Conservation (phyloP, 2,888 invertebrate genomes). For the Autographa pulchrina region DNA sequence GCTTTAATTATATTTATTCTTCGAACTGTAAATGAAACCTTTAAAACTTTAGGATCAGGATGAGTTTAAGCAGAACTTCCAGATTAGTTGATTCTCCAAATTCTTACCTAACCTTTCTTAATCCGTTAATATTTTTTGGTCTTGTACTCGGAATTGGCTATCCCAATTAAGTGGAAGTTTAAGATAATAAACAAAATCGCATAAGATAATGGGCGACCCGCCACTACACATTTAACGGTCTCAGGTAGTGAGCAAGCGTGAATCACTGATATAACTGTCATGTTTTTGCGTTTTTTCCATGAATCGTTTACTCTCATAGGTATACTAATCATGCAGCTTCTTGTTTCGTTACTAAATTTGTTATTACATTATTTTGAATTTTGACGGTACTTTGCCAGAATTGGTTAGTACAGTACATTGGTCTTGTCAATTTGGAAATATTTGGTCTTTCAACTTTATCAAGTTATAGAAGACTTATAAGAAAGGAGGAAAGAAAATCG, state of each 20-base stretch:
- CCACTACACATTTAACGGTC: constrained; percentile 79
- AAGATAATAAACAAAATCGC: constrained; percentile 35
- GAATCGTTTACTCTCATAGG: constrained; percentile 79
- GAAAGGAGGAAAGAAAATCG: not conserved
- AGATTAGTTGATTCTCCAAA: constrained; percentile 4
- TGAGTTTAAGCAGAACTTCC: not conserved
- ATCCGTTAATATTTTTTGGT: not conserved
- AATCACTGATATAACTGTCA: constrained; percentile 86
- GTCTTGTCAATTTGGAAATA: constrained; percentile 17
- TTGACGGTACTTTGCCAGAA: constrained; percentile 30
- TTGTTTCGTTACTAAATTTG: constrained; percentile 53
- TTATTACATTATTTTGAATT: constrained; percentile 33
- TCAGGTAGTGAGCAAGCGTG: constrained; percentile 77
- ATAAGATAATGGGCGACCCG: constrained; percentile 52
- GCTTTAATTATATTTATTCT: constrained; percentile 26
- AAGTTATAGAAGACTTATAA: not conserved
- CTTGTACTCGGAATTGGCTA: not conserved
- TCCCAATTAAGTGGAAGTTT: constrained; percentile 2
- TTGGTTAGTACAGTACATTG: constrained; percentile 5
- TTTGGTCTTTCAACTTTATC: constrained; percentile 15
- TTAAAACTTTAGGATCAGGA: not conserved
- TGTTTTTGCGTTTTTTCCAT: constrained; percentile 79
- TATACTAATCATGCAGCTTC: constrained; percentile 74
- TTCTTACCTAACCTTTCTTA: not conserved
- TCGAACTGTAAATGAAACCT: constrained; percentile 17